phyloP scores from a whole-genome alignment of 2,888 invertebrate species.

The Pteria penguin region DNA sequence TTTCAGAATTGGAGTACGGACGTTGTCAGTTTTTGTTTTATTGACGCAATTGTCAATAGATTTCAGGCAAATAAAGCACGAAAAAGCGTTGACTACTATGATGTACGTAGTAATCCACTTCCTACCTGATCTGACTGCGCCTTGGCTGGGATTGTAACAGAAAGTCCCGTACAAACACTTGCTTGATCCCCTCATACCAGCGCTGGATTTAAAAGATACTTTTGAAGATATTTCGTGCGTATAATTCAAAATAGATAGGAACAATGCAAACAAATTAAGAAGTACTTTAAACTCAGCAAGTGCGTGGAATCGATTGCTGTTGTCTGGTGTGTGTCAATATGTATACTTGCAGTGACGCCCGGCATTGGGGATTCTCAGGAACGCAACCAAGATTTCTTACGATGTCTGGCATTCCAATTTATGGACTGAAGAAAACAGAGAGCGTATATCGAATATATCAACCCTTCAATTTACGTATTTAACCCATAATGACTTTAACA shows the following conservation, averaged over 20 bases:
- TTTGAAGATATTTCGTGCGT: background rate
- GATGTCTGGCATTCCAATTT: conserved; percentile 7
- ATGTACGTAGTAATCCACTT: too few species aligned
- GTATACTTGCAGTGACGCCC: background rate
- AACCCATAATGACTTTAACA: conserved; percentile 32
- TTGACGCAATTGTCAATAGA: too few species aligned
- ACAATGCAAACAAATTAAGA: background rate
- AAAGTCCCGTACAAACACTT: background rate
- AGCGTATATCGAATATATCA: conserved; percentile 22
- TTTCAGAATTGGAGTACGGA: too few species aligned
- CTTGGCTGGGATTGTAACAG: background rate
- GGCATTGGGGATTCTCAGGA: background rate
- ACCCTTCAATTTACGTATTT: conserved; percentile 17
- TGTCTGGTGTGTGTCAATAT: too few species aligned
- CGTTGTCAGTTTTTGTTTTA: too few species aligned
- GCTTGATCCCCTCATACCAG: background rate
- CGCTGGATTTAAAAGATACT: background rate
- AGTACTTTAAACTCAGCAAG: background rate
- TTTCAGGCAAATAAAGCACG: too few species aligned
- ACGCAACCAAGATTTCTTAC: background rate
- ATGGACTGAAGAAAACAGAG: conserved; percentile 15
- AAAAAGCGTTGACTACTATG: too few species aligned
- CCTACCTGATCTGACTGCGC: too few species aligned
- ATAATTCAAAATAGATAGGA: background rate
- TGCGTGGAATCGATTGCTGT: background rate